These are phyloP conservation scores for Pachycephala philippinensis DNA, from an alignment of 2,113 vertebrate genomes.

Conservation along the genomic window DNA sequence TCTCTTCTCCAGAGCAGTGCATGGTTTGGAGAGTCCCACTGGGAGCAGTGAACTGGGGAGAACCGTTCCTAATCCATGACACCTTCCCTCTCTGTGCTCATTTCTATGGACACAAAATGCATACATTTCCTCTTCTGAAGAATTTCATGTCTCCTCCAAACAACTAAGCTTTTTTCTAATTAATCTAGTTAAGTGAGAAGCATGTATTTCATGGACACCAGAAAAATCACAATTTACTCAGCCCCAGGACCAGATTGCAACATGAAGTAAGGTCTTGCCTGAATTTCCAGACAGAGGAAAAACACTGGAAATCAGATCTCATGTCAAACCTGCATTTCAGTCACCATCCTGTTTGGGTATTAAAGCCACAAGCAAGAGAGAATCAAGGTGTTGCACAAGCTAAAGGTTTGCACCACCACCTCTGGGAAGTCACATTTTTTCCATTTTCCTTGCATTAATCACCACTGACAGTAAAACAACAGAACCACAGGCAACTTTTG, in stretches of 20 bases:
- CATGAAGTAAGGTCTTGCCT: background rate
- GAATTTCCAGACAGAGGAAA: background rate
- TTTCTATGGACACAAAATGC: background rate
- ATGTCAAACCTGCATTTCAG: background rate
- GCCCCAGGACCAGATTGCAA: background rate
- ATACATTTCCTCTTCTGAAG: background rate
- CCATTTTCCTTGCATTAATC: background rate
- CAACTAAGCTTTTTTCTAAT: background rate
- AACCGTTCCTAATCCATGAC: rapidly evolving
- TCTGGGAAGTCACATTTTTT: background rate
- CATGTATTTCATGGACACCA: background rate
- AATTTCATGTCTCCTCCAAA: background rate
- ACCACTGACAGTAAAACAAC: background rate
- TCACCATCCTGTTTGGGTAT: background rate
- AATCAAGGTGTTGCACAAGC: background rate
- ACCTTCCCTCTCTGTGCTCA: background rate
- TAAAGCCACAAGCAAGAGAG: background rate
- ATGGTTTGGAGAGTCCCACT: background rate
- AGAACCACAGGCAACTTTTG: background rate
- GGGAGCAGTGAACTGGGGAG: background rate
- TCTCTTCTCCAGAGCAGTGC: background rate
- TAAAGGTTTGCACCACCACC: background rate
- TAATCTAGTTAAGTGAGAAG: background rate
- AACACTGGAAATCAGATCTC: background rate
- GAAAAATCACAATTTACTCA: background rate